A percentile compares a stretch with the other conserved stretches of the same genome.
Evolutionary conservation across 2,113 vertebrate genomes (phyloP).

Genomic region (Galbula dea): DNA sequence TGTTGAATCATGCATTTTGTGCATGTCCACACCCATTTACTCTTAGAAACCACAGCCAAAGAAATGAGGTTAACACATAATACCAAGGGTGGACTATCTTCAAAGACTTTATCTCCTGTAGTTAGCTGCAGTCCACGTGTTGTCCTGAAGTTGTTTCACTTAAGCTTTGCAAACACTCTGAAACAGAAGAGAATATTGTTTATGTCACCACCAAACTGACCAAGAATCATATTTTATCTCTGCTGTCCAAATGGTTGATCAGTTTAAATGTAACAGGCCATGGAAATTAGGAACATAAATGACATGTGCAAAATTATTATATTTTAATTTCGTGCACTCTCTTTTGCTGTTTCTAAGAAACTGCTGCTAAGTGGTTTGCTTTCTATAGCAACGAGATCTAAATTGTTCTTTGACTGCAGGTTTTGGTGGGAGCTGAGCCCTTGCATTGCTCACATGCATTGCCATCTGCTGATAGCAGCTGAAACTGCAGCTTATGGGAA

Average conservation of each 20-base stretch:
- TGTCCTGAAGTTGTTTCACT: background rate
- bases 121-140: background rate
- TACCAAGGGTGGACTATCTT: background rate
- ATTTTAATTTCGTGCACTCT: background rate
- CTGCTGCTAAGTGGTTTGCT: background rate
- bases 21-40: background rate
- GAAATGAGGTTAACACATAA: background rate
- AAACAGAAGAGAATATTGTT: background rate
- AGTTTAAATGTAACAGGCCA: background rate
- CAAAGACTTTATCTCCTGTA: background rate
- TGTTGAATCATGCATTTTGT: background rate
- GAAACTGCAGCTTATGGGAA: background rate
- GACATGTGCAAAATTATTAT: background rate
- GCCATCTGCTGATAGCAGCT: background rate
- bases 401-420: background rate
- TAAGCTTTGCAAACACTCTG: background rate
- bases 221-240: background rate
- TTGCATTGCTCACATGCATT: background rate
- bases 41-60: background rate
- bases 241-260: background rate
- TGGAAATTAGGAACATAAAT: background rate
- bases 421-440: background rate
- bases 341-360: background rate
- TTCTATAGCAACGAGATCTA: rapidly evolving
- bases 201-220: background rate